Evolutionary conservation across 2,888 invertebrate genomes (phyloP).

Genomic region (Matsumyia berberina): DNA sequence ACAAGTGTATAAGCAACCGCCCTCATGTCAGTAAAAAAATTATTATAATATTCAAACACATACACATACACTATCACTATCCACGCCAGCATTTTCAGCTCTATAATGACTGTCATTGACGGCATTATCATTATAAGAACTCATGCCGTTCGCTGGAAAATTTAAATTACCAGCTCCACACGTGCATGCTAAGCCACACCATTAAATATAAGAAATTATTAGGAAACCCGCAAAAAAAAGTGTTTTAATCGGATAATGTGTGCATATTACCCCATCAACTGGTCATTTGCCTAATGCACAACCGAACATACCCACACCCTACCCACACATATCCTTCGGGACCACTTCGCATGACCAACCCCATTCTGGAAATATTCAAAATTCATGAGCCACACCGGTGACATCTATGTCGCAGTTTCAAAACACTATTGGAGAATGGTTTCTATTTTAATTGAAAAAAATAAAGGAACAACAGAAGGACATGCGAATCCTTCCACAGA

Average conservation of each 20-base stretch:
- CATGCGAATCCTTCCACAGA: conserved; percentile 29
- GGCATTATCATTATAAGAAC: background rate
- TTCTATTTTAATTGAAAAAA: conserved; percentile 60
- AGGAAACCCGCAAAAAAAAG: background rate
- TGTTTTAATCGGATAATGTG: conserved; percentile 26
- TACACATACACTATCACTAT: background rate
- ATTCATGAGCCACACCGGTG: conserved; percentile 21
- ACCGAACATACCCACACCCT: background rate
- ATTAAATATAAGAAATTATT: conserved; percentile 3
- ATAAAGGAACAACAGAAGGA: conserved; percentile 6
- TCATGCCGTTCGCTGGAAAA: background rate
- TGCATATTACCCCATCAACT: conserved; percentile 19
- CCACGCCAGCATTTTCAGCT: background rate
- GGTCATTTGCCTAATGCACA: conserved; percentile 45
- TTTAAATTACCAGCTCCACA: background rate
- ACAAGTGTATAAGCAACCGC: too few relatives aligned
- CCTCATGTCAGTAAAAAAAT: background rate
- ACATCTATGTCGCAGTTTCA: conserved; percentile 9
- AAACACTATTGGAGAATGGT: conserved; percentile 25
- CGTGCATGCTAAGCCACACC: background rate
- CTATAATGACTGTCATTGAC: background rate
- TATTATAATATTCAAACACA: background rate
- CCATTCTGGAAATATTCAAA: conserved; percentile 25
- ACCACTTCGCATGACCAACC: conserved; percentile 25
- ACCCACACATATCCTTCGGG: conserved; percentile 2